Evolutionary conservation across 2,797 vertebrate species (phyloP), one percentile per base, ranked within the genome.

Genomic region (Semaprochilodus insignis): DNA sequence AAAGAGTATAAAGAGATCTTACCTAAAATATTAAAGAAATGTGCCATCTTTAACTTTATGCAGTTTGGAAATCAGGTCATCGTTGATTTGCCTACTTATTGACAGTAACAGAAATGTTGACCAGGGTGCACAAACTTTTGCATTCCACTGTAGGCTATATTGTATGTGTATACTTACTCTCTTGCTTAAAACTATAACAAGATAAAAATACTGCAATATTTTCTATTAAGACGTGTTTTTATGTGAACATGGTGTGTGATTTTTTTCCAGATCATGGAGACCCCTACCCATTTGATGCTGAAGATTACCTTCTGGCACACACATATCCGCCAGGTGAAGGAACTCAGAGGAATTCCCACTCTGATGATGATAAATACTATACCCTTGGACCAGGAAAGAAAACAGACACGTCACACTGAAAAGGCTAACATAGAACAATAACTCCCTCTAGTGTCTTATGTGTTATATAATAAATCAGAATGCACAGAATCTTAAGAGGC

Each of bases 331-430:
- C 98, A 0, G 97, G 97, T 80, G 83, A 85, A 0, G 97, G 97
- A 0, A 0, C 96, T 0, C 96, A 97, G 88, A 98, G 98, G 0
- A 98, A 99, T 3, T 97, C 97, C 73, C 98, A 99, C 92, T 99
- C 99, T 73, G 97, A 99, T 0, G 98, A 99, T 0, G 97, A 99
- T 0, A 97, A 99, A 88, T 67, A 94, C 90, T 99, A 98, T 98
- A 96, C 97, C 0, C 92, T 99, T 88, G 98, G 98, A 84, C 77
- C 95, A 83, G 97, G 98, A 99, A 89, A 94, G 92, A 31, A 8
- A 40, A 31, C 31, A 31, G 5, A 40, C 40, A 40, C 40, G 2
- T 40, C 5, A 40, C 40, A 40, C 31, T 31, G 31, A 31, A 31
- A 31, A 7, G 44, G 7, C 23, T 27, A 31, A 31, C 3, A 48